These are phyloP conservation scores for Andricus curvator DNA, from an alignment of 2,888 invertebrate species.

Conservation along the genomic window DNA sequence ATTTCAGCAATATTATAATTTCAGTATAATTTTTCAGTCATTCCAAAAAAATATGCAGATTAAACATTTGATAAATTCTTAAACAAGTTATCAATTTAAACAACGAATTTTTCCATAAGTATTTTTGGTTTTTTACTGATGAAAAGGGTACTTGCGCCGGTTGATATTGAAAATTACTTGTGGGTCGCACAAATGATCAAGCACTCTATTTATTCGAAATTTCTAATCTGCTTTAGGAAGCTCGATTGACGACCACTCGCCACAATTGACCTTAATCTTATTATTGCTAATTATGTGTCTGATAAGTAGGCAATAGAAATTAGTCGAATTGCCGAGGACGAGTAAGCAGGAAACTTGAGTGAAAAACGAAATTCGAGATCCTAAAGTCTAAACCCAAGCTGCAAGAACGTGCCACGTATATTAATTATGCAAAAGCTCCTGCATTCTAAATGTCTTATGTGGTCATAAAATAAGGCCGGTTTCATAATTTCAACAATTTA, in stretches of 20 bases:
- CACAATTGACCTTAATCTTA: conserved; percentile 59
- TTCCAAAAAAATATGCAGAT: no score
- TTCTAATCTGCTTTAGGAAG: background rate
- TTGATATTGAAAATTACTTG: background rate
- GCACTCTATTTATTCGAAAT: conserved; percentile 13
- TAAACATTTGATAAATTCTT: no score
- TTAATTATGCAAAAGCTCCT: background rate
- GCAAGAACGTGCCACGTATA: conserved; percentile 19
- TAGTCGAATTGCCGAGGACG: background rate
- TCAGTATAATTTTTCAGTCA: no score
- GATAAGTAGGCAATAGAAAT: conserved; percentile 25
- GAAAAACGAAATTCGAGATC: conserved; percentile 30
- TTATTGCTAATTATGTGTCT: conserved; percentile 57
- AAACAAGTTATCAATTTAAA: no score
- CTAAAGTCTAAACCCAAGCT: conserved; percentile 2
- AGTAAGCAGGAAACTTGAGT: conserved; percentile 32
- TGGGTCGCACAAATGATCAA: background rate
- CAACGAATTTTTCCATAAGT: conserved; percentile 36
- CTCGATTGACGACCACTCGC: conserved; percentile 1
- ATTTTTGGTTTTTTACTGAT: no score
- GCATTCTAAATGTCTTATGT: conserved; percentile 7
- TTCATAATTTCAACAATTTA: background rate
- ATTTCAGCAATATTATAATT: no score
- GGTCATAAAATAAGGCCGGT: background rate
- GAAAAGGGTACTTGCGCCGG: background rate